Percentiles rank a stretch among this genome's conserved stretches.
phyloP scores from a whole-genome alignment of 2,113 vertebrate genomes.

The Hassar affinis region DNA sequence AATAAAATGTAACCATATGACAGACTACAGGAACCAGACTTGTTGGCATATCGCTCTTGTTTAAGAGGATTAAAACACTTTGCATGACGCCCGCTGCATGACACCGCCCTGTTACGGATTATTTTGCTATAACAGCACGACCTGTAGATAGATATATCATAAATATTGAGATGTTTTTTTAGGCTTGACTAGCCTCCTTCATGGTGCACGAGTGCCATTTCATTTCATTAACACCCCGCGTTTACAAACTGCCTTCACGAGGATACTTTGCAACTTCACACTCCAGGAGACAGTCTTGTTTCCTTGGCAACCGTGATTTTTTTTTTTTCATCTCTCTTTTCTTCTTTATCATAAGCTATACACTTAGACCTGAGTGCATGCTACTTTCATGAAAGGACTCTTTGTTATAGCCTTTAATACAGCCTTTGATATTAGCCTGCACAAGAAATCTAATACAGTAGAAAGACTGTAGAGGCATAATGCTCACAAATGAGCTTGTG shows the following conservation, averaged over 20 bases:
- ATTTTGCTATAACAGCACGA: background rate
- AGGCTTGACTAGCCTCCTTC: background rate
- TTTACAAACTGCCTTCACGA: conserved; percentile 49
- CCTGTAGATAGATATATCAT: background rate
- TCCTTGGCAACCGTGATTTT: conserved; percentile 71
- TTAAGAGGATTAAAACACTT: background rate
- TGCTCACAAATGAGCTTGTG: conserved; percentile 11
- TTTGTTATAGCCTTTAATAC: background rate
- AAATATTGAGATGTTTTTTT: background rate
- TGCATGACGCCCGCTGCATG: background rate
- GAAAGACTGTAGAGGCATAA: background rate
- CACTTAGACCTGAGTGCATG: background rate
- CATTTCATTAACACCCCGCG: conserved; percentile 48
- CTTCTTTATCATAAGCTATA: conserved; percentile 46
- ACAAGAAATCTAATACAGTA: background rate
- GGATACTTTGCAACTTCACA: conserved; percentile 57
- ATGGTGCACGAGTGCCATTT: conserved; percentile 7
- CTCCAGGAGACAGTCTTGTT: conserved; percentile 65
- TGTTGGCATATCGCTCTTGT: background rate
- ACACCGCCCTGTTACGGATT: background rate
- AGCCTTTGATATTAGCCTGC: background rate
- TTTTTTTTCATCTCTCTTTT: conserved; percentile 43
- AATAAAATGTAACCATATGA: too few relatives aligned
- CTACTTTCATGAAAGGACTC: conserved; percentile 23
- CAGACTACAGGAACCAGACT: too few relatives aligned